phyloP scores from a whole-genome alignment of 1,140 invertebrate species.

The Arion vulgaris region DNA sequence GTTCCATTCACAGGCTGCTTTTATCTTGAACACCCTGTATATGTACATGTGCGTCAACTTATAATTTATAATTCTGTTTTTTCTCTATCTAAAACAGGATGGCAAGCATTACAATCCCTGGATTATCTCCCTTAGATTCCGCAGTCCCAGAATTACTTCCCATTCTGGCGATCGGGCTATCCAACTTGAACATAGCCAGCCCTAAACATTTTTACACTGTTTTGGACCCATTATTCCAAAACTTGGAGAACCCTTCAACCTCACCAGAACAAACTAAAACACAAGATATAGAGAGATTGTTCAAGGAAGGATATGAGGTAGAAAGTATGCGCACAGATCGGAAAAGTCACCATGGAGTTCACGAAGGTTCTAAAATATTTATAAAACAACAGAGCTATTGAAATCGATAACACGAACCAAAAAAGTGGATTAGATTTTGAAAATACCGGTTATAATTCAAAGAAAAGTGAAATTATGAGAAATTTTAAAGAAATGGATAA shows the following conservation, averaged over 20 bases:
- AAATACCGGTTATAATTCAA: neutral
- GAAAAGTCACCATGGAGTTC: no score
- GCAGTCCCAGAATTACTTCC: neutral
- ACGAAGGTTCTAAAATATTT: no score
- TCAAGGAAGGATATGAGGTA: no score
- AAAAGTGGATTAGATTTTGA: neutral
- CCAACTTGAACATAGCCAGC: neutral
- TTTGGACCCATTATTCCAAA: neutral
- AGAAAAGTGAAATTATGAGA: neutral
- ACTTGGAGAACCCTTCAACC: neutral
- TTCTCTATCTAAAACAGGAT: neutral
- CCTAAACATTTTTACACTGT: neutral
- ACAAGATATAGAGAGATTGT: no score
- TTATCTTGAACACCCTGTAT: no score
- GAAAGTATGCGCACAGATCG: no score
- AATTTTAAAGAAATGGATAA: neutral
- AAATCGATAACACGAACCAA: neutral
- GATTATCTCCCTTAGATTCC: neutral
- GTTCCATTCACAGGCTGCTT: no score
- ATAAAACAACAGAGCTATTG: no score
- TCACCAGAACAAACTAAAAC: neutral
- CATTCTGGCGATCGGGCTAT: neutral
- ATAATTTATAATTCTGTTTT: neutral
- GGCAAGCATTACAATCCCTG: neutral
- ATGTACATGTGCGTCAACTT: no score